Evolutionary conservation across 30 jellyfish, hydroid and myxozoan genomes (phyloP).

Genomic region (Rhopilema esculentum): DNA sequence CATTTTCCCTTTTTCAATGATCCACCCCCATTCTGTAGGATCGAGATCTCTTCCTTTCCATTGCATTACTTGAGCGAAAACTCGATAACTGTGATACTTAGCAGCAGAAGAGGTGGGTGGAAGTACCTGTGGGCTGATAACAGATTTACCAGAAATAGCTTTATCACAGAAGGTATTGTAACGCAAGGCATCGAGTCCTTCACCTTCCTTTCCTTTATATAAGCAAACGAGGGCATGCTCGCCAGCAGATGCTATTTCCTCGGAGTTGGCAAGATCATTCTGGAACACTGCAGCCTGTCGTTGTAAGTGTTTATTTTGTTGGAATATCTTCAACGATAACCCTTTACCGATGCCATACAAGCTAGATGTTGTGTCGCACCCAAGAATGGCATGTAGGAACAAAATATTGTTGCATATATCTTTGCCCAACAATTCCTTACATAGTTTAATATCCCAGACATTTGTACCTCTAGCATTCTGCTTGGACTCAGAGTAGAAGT

Average conservation of each 20-base stretch:
- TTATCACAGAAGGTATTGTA: constrained; percentile 68
- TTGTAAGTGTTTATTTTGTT: constrained; percentile 30
- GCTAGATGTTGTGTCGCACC: constrained; percentile 78
- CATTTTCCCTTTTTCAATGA: constrained; percentile 25
- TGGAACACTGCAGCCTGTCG: constrained; percentile 43
- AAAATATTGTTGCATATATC: constrained; percentile 54
- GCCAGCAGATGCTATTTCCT: constrained; percentile 48
- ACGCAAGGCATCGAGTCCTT: constrained; percentile 51
- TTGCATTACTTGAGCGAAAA: constrained; percentile 47
- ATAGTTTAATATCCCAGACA: constrained; percentile 49
- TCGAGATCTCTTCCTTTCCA: constrained; percentile 67
- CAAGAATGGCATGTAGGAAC: constrained; percentile 70
- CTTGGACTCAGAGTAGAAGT: constrained; percentile 63
- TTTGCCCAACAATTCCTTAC: constrained; percentile 12
- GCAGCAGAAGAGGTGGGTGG: constrained; percentile 82
- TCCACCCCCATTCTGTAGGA: constrained; percentile 72
- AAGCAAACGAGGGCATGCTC: constrained; percentile 50
- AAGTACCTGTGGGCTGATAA: constrained; percentile 62
- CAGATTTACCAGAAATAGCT: constrained; percentile 48
- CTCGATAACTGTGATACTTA: constrained; percentile 54
- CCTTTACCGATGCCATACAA: constrained; percentile 69
- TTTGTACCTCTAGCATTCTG: constrained; percentile 31
- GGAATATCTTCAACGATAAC: constrained; percentile 42
- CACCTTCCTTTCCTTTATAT: constrained; percentile 52
- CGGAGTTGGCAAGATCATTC: constrained; percentile 27